Percentiles rank a stretch among this genome's conserved stretches.
phyloP scores from a whole-genome alignment of 2,888 invertebrate genomes.

The Noctua janthina region DNA sequence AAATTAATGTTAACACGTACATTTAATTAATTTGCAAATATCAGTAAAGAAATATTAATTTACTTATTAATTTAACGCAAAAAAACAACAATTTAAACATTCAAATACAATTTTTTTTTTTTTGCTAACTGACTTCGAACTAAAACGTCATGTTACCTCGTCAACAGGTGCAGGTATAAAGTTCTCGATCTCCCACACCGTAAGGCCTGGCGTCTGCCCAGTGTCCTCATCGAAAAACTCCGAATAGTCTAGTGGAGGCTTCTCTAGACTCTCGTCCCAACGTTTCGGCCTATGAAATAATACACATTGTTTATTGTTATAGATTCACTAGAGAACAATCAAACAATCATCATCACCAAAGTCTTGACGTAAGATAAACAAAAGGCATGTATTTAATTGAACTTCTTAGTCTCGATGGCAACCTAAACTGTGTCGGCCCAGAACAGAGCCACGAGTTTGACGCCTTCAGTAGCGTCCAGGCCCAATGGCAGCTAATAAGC shows the following conservation, averaged over 20 bases:
- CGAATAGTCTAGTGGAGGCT: slow-evolving; percentile 98
- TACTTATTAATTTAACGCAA: no score
- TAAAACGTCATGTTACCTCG: slow-evolving; percentile 88
- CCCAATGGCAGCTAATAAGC: no score
- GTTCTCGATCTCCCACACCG: slow-evolving; percentile 99
- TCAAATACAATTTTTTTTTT: no score
- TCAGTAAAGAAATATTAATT: no score
- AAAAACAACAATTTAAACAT: no score
- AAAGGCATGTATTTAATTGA: neutral
- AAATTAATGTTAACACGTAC: no score
- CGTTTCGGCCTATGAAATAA: slow-evolving; percentile 93
- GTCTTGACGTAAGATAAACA: slow-evolving; percentile 21
- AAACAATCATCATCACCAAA: neutral
- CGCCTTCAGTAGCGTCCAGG: neutral
- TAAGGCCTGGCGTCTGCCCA: slow-evolving; percentile 97
- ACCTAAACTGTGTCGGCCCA: neutral
- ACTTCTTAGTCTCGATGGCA: neutral
- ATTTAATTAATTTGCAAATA: no score
- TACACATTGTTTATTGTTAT: slow-evolving; percentile 41
- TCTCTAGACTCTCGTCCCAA: slow-evolving; percentile 98
- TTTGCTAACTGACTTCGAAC: neutral
- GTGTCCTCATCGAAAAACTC: slow-evolving; percentile 99
- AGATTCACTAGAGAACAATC: slow-evolving; percentile 35
- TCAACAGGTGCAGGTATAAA: slow-evolving; percentile 98
- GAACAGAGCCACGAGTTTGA: neutral